Evolutionary conservation across 2,888 invertebrate genomes (phyloP), one percentile per base, ranked within the genome.

Genomic region (Drosophila cracens): DNA sequence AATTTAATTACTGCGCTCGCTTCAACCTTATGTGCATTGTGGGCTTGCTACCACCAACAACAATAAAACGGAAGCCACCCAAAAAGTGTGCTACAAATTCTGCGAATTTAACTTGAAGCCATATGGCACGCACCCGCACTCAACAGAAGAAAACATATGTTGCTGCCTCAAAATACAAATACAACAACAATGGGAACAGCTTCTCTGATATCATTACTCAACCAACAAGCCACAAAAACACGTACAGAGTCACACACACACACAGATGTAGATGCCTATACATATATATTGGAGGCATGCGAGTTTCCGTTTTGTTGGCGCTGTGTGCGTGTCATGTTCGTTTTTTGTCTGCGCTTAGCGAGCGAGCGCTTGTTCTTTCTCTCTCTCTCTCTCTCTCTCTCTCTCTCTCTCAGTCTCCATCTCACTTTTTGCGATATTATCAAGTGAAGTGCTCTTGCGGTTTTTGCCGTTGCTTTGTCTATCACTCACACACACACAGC

Each of bases 361-460:
- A 33, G 52, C 36, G 16, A 46, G 16, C 63, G 66, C 36, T 68
- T 77, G 64, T 51, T 18, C 59, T 33, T 51, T 1, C 40, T n/a
- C 51, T 21, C 11, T 18, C 8, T 29, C 33, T 7, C 52, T 16
- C 25, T 58, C 34, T 40, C 18, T 18, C 43, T 21, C 46, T 38
- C 46, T 36, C n/a, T 33, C 29, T 67, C 31, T 58, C 36, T 52
- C 10, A 31, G 40, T 36, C 7, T 58, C 4, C 51, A 38, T 46
- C 21, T 56, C 21, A 49, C 31, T n/a, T 53, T 43, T 60, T 72
- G 74, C 68, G 87, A 89, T 87, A 89, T 83, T 89, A 87, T 87
- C 87, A 87, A 89, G 85, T 87, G 85, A 85, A 87, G 87, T 89
- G 87, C 89, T 89, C 82, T 77, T 83, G 87, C 76, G 87, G 89